phyloP scores from a whole-genome alignment of 2,888 invertebrate species.

The Hirudinaria manillensis region DNA sequence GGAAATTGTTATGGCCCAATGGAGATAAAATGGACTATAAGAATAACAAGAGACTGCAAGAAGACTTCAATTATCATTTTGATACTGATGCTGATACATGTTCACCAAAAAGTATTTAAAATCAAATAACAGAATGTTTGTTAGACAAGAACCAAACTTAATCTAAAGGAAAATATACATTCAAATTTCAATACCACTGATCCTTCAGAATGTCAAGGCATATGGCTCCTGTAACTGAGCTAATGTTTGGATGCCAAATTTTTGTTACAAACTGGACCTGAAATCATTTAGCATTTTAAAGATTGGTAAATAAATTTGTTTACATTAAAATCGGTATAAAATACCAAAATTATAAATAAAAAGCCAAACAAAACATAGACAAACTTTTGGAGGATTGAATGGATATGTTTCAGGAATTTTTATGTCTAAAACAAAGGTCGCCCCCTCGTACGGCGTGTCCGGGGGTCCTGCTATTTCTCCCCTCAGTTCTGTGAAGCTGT shows the following conservation, averaged over 20 bases:
- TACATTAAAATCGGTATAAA: too few species aligned
- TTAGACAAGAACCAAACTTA: not conserved
- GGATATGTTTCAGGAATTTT: conserved; percentile 98
- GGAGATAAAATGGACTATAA: too few species aligned
- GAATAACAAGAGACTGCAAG: too few species aligned
- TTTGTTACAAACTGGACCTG: conserved; percentile 92
- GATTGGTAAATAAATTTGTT: too few species aligned
- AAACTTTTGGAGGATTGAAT: conserved; percentile 95
- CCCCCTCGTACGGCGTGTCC: conserved; percentile 96
- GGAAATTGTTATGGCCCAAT: not conserved
- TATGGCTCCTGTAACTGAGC: conserved; percentile 89
- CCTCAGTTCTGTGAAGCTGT: conserved; percentile 81
- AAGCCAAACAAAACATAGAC: not conserved
- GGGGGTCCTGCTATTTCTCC: conserved; percentile 96
- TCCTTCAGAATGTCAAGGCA: conserved; percentile 93
- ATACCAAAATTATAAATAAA: not conserved
- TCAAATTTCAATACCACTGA: conserved; percentile 53
- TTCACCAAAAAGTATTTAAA: not conserved
- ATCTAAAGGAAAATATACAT: not conserved
- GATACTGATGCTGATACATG: too few species aligned
- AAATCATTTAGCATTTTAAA: conserved; percentile 1
- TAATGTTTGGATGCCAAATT: conserved; percentile 99
- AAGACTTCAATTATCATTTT: too few species aligned
- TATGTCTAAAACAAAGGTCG: conserved; percentile 85
- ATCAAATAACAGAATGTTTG: not conserved